Percentiles rank a stretch among this genome's conserved stretches.
Conservation (phyloP, 2,888 invertebrate species). For the Micropterix aruncella region DNA sequence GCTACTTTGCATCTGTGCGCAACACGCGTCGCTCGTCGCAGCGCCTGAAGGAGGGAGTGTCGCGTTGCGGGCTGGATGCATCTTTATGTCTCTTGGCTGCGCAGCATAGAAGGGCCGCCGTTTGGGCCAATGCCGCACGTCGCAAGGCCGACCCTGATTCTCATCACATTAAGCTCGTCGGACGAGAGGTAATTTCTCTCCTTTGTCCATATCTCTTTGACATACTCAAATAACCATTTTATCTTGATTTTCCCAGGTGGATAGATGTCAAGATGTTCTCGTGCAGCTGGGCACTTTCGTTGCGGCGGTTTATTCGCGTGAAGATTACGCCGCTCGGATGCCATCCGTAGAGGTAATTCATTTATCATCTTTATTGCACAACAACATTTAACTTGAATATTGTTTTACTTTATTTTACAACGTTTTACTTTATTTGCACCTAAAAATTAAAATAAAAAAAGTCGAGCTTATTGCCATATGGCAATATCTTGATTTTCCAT, state of each 20-base stretch:
- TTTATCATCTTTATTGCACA: no score
- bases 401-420: no score
- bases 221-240: background rate
- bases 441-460: no score
- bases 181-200: conserved; percentile 34
- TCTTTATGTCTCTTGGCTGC: conserved; percentile 89
- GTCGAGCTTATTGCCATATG: no score
- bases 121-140: conserved; percentile 60
- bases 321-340: conserved; percentile 82
- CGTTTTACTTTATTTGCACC: no score
- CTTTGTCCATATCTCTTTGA: background rate
- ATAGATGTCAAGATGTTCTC: conserved; percentile 94
- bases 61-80: conserved; percentile 86
- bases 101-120: conserved; percentile 92
- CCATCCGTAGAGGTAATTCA: conserved; percentile 65
- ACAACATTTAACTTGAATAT: no score
- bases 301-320: conserved; percentile 82
- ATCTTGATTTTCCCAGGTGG: conserved; percentile 41
- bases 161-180: conserved; percentile 61
- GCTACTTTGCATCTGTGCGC: conserved; percentile 92
- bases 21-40: conserved; percentile 94
- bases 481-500: no score
- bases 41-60: conserved; percentile 87
- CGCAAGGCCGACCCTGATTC: conserved; percentile 28
- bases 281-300: conserved; percentile 97